These are phyloP conservation scores for Atta colombica DNA, from an alignment of 1,140 invertebrate genomes.

Conservation along the genomic window DNA sequence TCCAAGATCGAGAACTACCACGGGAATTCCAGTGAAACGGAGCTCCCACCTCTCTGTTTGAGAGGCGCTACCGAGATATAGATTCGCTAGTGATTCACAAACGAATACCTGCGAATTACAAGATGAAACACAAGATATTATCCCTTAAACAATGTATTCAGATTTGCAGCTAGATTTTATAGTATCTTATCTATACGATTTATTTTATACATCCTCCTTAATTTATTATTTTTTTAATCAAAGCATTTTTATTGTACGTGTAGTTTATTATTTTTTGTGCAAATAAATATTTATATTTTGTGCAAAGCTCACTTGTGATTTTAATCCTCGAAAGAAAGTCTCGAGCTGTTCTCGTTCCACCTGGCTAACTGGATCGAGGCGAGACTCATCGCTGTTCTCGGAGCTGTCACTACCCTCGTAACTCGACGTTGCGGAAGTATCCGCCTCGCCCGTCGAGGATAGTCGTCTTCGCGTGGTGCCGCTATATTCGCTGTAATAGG, in stretches of 20 bases:
- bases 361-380: slow-evolving; percentile 88
- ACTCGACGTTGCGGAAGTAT: slow-evolving; percentile 86
- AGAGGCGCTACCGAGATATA: slow-evolving; percentile 90
- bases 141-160: not conserved
- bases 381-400: slow-evolving; percentile 83
- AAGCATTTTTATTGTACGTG: not conserved
- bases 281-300: not conserved
- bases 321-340: slow-evolving; percentile 92
- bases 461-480: slow-evolving; percentile 80
- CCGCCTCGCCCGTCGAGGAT: slow-evolving; percentile 86
- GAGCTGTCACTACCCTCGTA: slow-evolving; percentile 84
- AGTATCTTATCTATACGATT: not conserved
- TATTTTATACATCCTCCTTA: not conserved
- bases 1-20: slow-evolving; percentile 93
- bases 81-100: slow-evolving; percentile 92
- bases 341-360: slow-evolving; percentile 92
- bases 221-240: slow-evolving; percentile 8
- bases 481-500: slow-evolving; percentile 83
- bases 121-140: not conserved
- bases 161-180: not conserved
- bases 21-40: slow-evolving; percentile 93
- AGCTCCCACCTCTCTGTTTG: slow-evolving; percentile 90
- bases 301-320: slow-evolving; percentile 88
- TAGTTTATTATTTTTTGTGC: not conserved
- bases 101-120: slow-evolving; percentile 89